Percentiles rank a stretch among this genome's conserved stretches.
These are phyloP conservation scores for Orcinus orca DNA, from an alignment of 2,113 vertebrate species.

Conservation along the genomic window DNA sequence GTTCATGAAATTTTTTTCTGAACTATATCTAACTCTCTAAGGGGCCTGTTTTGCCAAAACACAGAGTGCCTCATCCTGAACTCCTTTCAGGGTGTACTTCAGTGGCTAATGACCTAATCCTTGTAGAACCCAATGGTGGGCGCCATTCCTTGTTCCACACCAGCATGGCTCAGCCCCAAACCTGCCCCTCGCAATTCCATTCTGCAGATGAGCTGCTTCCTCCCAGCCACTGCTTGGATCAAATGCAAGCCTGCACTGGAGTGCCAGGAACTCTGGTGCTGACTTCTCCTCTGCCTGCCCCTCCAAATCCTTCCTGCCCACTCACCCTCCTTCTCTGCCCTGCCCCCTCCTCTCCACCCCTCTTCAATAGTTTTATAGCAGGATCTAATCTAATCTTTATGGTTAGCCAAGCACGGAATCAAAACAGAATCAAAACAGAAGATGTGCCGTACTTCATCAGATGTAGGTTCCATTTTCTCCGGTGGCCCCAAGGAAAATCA, in stretches of 20 bases:
- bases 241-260: neutral
- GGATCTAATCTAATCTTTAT: neutral
- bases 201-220: neutral
- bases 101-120: no score
- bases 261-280: neutral
- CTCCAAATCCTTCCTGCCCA: neutral
- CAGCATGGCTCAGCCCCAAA: neutral
- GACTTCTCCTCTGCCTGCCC: neutral
- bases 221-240: neutral
- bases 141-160: no score
- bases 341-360: neutral
- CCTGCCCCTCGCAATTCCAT: neutral
- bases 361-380: neutral
- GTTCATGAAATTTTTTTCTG: no score
- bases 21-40: no score
- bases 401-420: neutral
- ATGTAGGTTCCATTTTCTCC: neutral
- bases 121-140: no score
- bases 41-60: no score
- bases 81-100: no score
- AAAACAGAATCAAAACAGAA: constrained; percentile 18
- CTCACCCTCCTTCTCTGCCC: neutral
- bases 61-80: no score
- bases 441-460: neutral
- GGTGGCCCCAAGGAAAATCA: neutral